Base-by-base conservation (phyloP, 2,113 vertebrate species). In the Ceyx margarethae region DNA sequence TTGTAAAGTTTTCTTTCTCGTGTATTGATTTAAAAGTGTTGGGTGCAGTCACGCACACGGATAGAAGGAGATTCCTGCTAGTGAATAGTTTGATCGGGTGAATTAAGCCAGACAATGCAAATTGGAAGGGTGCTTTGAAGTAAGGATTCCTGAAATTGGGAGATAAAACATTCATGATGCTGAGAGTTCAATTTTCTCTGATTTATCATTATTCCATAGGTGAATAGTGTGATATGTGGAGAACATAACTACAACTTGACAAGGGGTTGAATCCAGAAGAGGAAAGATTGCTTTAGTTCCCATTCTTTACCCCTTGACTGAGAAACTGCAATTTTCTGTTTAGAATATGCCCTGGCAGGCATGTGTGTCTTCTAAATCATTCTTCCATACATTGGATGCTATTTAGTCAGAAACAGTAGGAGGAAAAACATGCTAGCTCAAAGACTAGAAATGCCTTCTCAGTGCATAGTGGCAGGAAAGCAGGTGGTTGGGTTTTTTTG, bases 21-120 rank as follows among this genome's bases (percentile, higher is more conserved):
- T 10, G 3, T 51, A 4, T 37, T 56, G 28, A 17, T 72, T 84
- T 56, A 35, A 40, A 81, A 50, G 2, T 9, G 2, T 11, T 0
- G 3, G 22, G 15, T 25, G 31, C 21, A 12, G 1, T 5, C 53
- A 3, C 15, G 6, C 22, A 1, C 3, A 0, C 7, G 22, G 64
- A 14, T 18, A 23, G 35, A 72, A 51, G 18, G 8, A 6, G 31
- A n/a, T 15, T 60, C 14, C 29, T 31, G 57, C 40, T 62, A 56
- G 4, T 2, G 7, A n/a, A 18, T 46, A 11, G 28, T n/a, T 65
- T 45, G 50, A 56, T 72, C 33, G 26, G 20, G 11, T 5, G 8
- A 81, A 69, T 37, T 51, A 88, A 90, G 78, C 40, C 80, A 78
- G 84, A 37, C n/a, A 62, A 81, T 62, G 25, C 14, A 25, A 74